Evolutionary conservation across 1,140 invertebrate genomes (phyloP), one percentile per base, ranked within the genome.

Genomic region (Drosophila subobscura): DNA sequence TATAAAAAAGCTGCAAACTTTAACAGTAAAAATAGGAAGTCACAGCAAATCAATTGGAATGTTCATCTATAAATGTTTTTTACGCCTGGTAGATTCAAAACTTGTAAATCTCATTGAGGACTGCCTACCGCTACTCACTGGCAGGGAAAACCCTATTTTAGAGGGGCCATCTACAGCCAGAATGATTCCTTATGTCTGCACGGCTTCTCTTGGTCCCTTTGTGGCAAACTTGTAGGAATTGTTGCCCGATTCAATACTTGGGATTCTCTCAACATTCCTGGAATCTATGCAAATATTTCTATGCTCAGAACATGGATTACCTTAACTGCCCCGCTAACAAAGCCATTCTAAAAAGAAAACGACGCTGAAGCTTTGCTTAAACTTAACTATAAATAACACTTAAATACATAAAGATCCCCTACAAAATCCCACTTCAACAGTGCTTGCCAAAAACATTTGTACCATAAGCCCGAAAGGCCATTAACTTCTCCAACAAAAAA

Each of bases 141-240:
- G 0, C 16, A 20, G 16, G 16, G 16, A 20, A 20, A 20, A 20
- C 16, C 16, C 16, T 1, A 20, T 20, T 20, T 20, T 20, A 20
- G 16, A 20, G 16, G 16, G n/a, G n/a, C n/a, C n/a, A n/a, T n/a
- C n/a, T n/a, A n/a, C n/a, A 20, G 16, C 16, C 16, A 20, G 16
- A 20, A 20, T 20, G 16, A 20, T 20, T 20, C 23, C 33, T 0
- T 2, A 16, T 5, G 16, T 41, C 12, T 72, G 70, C 22, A 12
- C 50, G 3, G 37, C 4, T 60, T 72, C 25, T 54, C 56, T 2
- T 0, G 50, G 40, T 16, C 70, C 70, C 0, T 29, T 72, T 40
- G 68, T 70, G 55, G 59, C 4, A 12, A 57, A 5, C 46, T 79
- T 0, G 49, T 79, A 2, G 77, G 71, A 12, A 57, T 75, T 10